These are phyloP conservation scores for Gryllus longicercus DNA, from an alignment of 2,888 invertebrate species.

Conservation along the genomic window DNA sequence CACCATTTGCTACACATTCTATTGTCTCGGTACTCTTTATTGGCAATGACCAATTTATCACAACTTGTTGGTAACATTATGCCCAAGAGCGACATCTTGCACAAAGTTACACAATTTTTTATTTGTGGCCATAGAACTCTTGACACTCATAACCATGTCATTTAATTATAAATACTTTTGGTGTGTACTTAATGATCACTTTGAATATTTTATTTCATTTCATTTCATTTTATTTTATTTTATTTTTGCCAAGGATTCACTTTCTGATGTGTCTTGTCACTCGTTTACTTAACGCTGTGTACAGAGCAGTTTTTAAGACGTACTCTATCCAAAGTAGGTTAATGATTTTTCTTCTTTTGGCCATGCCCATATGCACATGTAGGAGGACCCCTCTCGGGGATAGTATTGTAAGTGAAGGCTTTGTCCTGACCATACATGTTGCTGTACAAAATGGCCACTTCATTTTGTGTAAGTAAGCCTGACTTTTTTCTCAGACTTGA, in stretches of 20 bases:
- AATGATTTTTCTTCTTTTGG: not conserved
- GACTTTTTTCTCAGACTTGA: not conserved
- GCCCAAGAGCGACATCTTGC: not conserved
- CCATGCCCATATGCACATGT: not conserved
- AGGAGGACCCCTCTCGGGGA: not conserved
- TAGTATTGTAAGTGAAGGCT: not conserved
- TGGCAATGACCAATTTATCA: not conserved
- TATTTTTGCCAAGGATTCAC: not conserved
- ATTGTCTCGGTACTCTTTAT: not conserved
- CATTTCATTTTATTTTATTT: not conserved
- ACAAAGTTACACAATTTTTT: not conserved
- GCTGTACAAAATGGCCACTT: not conserved
- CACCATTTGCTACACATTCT: slow-evolving; percentile 24
- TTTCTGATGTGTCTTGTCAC: not conserved
- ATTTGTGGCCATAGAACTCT: slow-evolving; percentile 10
- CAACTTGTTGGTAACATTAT: slow-evolving; percentile 20
- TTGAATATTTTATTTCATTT: not conserved
- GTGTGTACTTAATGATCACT: not conserved
- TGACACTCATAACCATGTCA: not conserved
- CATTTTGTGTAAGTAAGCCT: not conserved
- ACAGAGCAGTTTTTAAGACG: not conserved
- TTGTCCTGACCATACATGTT: not conserved
- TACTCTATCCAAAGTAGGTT: not conserved
- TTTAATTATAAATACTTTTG: not conserved
- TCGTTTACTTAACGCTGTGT: not conserved